Evolutionary conservation across 92 coral and sea anemone genomes (phyloP).

Genomic region (Parazoanthus swiftii): DNA sequence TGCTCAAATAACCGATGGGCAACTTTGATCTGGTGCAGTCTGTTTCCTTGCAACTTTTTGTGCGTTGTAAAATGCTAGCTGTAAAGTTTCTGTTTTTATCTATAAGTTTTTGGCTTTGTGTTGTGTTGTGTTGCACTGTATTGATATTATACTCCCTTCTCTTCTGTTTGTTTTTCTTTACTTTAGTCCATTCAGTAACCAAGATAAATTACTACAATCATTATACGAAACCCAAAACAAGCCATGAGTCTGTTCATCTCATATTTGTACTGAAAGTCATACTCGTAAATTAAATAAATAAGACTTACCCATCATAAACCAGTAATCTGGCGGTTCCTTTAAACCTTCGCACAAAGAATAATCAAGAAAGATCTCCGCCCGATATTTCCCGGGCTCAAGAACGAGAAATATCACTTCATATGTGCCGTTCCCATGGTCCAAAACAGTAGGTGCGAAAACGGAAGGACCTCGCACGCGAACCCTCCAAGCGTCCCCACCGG

Average conservation of each 20-base stretch:
- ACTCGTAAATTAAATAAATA: too few species aligned
- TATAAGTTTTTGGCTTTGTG: too few species aligned
- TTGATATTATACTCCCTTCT: not conserved
- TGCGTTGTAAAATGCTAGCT: too few species aligned
- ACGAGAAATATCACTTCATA: slow-evolving; percentile 87
- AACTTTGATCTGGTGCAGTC: too few species aligned
- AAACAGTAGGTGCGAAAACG: slow-evolving; percentile 71
- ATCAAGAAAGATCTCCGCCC: slow-evolving; percentile 62
- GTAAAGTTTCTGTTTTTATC: not conserved
- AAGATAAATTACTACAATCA: not conserved
- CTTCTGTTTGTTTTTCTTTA: not conserved
- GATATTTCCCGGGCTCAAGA: slow-evolving; percentile 85
- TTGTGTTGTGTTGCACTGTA: too few species aligned
- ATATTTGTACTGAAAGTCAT: too few species aligned
- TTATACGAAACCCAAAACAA: too few species aligned
- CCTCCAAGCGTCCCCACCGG: slow-evolving; percentile 91
- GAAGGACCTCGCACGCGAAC: slow-evolving; percentile 76
- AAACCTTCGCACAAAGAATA: slow-evolving; percentile 82
- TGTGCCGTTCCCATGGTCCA: slow-evolving; percentile 88
- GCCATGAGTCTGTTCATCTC: not conserved
- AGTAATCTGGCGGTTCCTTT: slow-evolving; percentile 79
- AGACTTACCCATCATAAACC: slow-evolving; percentile 73
- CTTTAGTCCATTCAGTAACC: not conserved
- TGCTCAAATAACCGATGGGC: too few species aligned
- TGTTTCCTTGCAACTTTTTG: too few species aligned